Base-by-base conservation (phyloP, 2,888 invertebrate species). In the Cyrtodaria siliqua region DNA sequence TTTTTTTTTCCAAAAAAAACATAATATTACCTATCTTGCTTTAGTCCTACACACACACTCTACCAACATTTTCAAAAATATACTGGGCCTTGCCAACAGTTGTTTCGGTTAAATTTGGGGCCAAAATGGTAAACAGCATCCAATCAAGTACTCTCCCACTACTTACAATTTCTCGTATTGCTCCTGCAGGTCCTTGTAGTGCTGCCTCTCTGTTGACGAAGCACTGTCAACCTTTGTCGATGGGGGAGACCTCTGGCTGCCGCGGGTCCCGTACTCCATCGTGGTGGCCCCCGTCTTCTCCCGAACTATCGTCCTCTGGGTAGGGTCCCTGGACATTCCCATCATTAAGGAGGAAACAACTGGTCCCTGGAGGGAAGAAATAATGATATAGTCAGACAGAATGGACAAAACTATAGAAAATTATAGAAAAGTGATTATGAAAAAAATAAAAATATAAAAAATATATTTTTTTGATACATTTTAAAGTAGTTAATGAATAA, bases 161-260 rank as follows among this genome's bases (percentile, higher is more conserved):
- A 86, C 90, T 86, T 82, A 90, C 90, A 90, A 67, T 59, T 68
- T 69, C 24, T 80, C 82, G 57, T 86, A 87, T 64, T 88, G 88
- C 1, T 85, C 76, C 59, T 88, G 86, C 8, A 89, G 68, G 6
- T 89, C 87, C n/a, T 77, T 72, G 44, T 87, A 70, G 0, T 80
- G 77, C 14, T 70, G 69, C n/a, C 83, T 79, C 20, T 85, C 86
- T 0, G 16, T 20, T 8, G 82, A 70, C 1, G 57, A 60, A 16
- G 53, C 71, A 42, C 62, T 63, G 16, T 67, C 68, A 2, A 72
- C 62, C 27, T 68, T 77, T 2, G 75, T 63, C n/a, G 82, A 61
- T 1, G 74, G 49, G n/a, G n/a, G n/a, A 0, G 80, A 80, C 20
- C 80, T 60, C 47, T 77, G 75, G 61, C 83, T 83, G 23, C 70